phyloP scores from a whole-genome alignment of 1,140 invertebrate species.

The Leptinotarsa defecta region DNA sequence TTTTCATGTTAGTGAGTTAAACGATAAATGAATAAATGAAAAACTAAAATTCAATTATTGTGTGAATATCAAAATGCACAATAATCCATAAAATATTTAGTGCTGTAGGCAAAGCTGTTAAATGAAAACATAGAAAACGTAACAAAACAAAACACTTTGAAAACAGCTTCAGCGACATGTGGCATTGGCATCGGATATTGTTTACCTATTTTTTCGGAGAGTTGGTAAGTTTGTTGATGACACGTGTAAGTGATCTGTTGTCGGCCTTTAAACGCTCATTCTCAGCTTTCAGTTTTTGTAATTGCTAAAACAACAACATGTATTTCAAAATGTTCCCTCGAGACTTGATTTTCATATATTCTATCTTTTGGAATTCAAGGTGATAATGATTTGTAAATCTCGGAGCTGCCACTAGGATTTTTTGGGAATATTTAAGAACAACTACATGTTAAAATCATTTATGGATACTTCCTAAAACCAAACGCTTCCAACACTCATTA shows the following conservation, averaged over 20 bases:
- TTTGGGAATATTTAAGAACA: no score
- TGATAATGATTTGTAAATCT: no score
- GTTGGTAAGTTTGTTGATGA: slow-evolving; percentile 94
- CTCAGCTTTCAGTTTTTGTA: slow-evolving; percentile 96
- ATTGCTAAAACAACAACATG: slow-evolving; percentile 78
- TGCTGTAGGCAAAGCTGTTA: slow-evolving; percentile 25
- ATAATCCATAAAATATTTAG: slow-evolving; percentile 20
- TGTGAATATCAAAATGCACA: slow-evolving; percentile 20
- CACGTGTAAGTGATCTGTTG: slow-evolving; percentile 91
- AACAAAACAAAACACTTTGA: slow-evolving; percentile 25
- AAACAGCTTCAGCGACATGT: slow-evolving; percentile 27
- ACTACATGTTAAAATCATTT: no score
- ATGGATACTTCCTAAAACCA: no score
- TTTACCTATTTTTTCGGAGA: slow-evolving; percentile 78
- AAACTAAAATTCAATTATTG: neutral
- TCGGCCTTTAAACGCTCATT: slow-evolving; percentile 95
- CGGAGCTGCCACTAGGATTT: no score
- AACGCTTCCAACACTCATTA: no score
- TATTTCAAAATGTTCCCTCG: neutral
- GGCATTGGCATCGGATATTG: slow-evolving; percentile 14
- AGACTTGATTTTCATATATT: neutral
- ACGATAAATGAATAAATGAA: neutral
- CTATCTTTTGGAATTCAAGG: neutral
- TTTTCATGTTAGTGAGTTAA: neutral
- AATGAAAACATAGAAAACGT: slow-evolving; percentile 16